Percentiles rank a stretch among this genome's conserved stretches.
Conservation (phyloP, 2,113 vertebrate species). For the Dipodomys stephensi region DNA sequence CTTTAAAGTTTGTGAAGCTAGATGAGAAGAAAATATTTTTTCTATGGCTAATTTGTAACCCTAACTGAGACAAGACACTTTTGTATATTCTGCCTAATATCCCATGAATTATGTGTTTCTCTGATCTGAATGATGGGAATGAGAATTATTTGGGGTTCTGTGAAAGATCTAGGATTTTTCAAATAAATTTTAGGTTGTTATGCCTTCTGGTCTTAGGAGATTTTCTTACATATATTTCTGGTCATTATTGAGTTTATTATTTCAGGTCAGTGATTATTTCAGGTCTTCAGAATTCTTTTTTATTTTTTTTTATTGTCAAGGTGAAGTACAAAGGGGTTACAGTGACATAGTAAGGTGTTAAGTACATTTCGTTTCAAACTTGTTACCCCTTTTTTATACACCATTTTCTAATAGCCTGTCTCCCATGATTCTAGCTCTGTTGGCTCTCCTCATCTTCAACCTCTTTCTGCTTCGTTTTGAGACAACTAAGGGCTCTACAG, state of each 20-base stretch:
- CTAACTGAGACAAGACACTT: not conserved
- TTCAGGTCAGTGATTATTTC: not conserved
- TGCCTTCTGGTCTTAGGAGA: not conserved
- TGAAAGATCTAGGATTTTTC: not conserved
- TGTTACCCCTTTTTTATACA: not conserved
- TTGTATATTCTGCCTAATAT: not conserved
- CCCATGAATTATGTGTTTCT: not conserved
- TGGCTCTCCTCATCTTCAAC: not conserved
- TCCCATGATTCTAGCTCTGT: not conserved
- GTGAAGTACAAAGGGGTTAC: no score
- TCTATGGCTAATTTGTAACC: not conserved
- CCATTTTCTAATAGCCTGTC: not conserved
- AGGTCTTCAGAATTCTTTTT: not conserved
- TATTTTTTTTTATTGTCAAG: no score
- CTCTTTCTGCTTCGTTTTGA: not conserved
- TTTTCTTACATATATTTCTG: not conserved
- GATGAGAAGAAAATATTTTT: not conserved
- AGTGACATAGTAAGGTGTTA: no score
- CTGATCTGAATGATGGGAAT: not conserved
- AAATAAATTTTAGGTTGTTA: not conserved
- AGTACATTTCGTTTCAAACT: no score
- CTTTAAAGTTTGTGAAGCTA: not conserved
- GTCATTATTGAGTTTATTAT: not conserved
- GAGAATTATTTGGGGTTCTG: not conserved
- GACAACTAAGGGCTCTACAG: not conserved